These are phyloP conservation scores for Cladopsammia gracilis DNA, from an alignment of 64 coral and sea anemone genomes.

Conservation along the genomic window DNA sequence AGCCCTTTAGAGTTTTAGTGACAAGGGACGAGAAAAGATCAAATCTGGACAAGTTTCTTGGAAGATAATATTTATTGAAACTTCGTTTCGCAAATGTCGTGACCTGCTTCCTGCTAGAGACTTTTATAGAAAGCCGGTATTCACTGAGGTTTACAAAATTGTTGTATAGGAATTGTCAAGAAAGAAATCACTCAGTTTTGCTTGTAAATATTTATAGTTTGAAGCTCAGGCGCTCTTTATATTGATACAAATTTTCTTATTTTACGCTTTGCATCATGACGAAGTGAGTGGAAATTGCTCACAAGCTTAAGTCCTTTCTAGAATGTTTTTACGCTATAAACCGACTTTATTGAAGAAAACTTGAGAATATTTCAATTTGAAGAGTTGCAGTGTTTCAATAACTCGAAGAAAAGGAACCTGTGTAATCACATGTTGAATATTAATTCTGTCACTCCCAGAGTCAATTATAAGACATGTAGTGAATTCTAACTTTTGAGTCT, in stretches of 20 bases:
- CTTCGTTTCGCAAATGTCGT: slow-evolving; percentile 37
- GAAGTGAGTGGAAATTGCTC: neutral
- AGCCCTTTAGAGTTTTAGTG: neutral
- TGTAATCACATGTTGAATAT: too few species aligned
- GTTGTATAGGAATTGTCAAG: slow-evolving; percentile 46
- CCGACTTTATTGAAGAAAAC: neutral
- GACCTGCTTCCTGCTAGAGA: neutral
- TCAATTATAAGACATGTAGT: too few species aligned
- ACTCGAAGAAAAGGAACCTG: too few species aligned
- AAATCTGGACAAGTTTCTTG: slow-evolving; percentile 57
- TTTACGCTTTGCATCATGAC: neutral
- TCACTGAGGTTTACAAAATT: slow-evolving; percentile 8
- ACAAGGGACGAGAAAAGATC: slow-evolving; percentile 37
- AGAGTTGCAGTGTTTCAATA: too few species aligned
- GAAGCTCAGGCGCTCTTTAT: neutral
- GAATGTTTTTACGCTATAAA: neutral
- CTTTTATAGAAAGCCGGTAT: neutral
- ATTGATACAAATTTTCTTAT: neutral
- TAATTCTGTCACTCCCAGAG: too few species aligned
- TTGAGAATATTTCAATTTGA: too few species aligned
- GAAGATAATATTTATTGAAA: slow-evolving; percentile 61
- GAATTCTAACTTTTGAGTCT: too few species aligned
- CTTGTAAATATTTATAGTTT: slow-evolving; percentile 49
- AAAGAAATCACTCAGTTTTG: neutral
- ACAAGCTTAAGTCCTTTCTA: neutral